Base-by-base conservation (phyloP, 2,113 vertebrate species). In the Rhodinocichla rosea region DNA sequence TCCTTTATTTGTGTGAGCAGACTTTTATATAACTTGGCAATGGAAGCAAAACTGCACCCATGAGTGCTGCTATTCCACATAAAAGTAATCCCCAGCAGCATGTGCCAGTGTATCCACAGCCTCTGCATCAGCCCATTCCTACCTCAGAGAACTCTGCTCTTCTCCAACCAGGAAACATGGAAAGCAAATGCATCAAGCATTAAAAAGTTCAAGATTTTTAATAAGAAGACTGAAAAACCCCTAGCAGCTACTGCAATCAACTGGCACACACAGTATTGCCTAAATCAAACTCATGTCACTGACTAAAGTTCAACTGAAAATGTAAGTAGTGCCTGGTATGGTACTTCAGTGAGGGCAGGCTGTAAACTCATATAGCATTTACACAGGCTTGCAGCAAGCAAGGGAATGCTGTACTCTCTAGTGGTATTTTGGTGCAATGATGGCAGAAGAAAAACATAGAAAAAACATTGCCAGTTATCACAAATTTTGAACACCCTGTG, bases 311-410 rank as follows among this genome's bases (percentile, higher is more conserved):
- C 44, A 68, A 11, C 39, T 24, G 19, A 60, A 82, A 78, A 69
- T 0, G 0, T 44, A 82, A 64, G 55, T 13, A 68, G 32, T 1
- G 0, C 30, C 27, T 87, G 7, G 3, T 28, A 20, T 3, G 0
- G 0, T 59, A 60, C 56, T 57, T 71, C 44, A 76, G 3, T 32
- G 27, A 23, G 6, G 15, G 40, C 32, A 74, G 45, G 27, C n/a
- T 53, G 32, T 26, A 71, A 92, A 62, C 13, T 50, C 26, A 39
- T 7, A 5, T 12, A 52, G 40, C 7, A 4, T 59, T 75, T 63
- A 82, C 33, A 76, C 2, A 49, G 33, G 32, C 13, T 89, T 64
- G 28, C 37, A 92, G 49, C 39, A 81, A 74, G 39, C 28, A 73
- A 45, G 55, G 32, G 11, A 80, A 73, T 9, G 26, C n/a, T 79